These are phyloP conservation scores for Byasa hedistus DNA, from an alignment of 2,888 invertebrate species.

Conservation along the genomic window DNA sequence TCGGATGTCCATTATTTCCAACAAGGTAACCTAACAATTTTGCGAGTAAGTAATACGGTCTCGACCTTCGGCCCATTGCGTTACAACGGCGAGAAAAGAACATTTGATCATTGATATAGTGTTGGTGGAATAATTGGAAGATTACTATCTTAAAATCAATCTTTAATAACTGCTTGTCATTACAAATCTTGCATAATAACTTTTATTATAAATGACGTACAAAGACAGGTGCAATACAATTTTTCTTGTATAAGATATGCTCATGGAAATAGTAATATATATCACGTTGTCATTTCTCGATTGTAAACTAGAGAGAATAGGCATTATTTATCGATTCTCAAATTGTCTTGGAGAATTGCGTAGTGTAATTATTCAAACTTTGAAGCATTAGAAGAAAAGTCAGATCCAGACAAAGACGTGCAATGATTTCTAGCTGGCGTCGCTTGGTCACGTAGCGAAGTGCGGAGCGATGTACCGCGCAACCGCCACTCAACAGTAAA, in stretches of 20 bases:
- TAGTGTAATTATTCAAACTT: neutral
- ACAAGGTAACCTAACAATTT: slow-evolving; percentile 59
- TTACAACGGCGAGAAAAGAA: slow-evolving; percentile 73
- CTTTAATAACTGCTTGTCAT: neutral
- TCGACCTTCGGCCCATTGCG: slow-evolving; percentile 58
- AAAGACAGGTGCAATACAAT: neutral
- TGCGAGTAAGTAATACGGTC: slow-evolving; percentile 66
- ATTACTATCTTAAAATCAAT: neutral
- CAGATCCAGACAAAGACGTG: slow-evolving; percentile 50
- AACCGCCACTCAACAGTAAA: slow-evolving; percentile 72
- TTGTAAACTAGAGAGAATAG: neutral
- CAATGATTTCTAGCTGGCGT: slow-evolving; percentile 49
- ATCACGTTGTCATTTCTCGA: neutral
- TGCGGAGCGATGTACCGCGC: slow-evolving; percentile 76
- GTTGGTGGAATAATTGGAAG: slow-evolving; percentile 29
- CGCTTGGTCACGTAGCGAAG: slow-evolving; percentile 74
- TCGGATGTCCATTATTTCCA: slow-evolving; percentile 60
- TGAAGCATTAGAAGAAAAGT: slow-evolving; percentile 31
- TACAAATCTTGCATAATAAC: no score
- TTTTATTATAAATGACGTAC: no score
- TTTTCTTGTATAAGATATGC: neutral
- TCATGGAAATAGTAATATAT: neutral
- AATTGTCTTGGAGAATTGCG: neutral
- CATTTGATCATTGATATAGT: slow-evolving; percentile 47
- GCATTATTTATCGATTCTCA: neutral